Conservation (phyloP, 2,113 vertebrate genomes). For the Abramis brama region DNA sequence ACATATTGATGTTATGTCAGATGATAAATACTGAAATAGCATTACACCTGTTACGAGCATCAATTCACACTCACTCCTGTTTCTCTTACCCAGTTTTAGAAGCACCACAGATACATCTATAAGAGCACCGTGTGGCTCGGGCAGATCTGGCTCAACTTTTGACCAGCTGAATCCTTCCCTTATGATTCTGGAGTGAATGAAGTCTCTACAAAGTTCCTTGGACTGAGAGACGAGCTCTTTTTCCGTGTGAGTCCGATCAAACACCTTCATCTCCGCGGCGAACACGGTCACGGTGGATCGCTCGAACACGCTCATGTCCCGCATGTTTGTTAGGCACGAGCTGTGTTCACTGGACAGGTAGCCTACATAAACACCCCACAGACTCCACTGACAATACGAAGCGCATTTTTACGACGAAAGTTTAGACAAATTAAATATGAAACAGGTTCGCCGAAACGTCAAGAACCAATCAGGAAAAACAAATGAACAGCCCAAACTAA, state of each 20-base stretch:
- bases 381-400: neutral
- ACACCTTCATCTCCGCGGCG: conserved; percentile 88
- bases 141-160: conserved; percentile 77
- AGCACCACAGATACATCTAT: conserved; percentile 87
- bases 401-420: neutral
- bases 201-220: conserved; percentile 90
- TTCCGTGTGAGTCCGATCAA: conserved; percentile 88
- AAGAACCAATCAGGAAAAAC: conserved; percentile 14
- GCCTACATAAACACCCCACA: neutral
- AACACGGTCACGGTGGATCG: conserved; percentile 86
- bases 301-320: conserved; percentile 82
- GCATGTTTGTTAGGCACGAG: neutral
- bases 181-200: conserved; percentile 87
- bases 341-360: neutral
- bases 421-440: neutral
- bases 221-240: conserved; percentile 93
- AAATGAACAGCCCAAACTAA: neutral
- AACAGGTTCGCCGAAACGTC: conserved; percentile 3
- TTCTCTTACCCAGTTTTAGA: conserved; percentile 54
- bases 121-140: conserved; percentile 76
- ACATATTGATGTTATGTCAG: neutral
- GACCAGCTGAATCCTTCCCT: conserved; percentile 88
- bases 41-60: conserved; percentile 15
- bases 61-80: conserved; percentile 2
- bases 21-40: neutral